Evolutionary conservation across 1,140 invertebrate species (phyloP).

Genomic region (Centruroides vittatus): DNA sequence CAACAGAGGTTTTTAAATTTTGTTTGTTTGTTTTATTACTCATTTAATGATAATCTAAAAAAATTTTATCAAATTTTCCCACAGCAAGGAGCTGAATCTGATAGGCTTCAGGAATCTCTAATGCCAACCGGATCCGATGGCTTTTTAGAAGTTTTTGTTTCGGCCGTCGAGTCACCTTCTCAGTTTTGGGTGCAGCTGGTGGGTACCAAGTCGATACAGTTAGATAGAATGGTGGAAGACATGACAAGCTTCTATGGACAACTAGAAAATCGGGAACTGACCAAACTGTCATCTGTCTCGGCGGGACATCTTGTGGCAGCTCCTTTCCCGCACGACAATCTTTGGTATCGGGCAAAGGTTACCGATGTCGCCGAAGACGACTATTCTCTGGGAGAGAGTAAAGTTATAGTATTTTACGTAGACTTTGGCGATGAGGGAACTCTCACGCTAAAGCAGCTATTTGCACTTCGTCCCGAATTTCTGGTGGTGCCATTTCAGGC

Average conservation of each 20-base stretch:
- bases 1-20: background rate
- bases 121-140: slow-evolving; percentile 29
- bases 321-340: slow-evolving; percentile 52
- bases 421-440: slow-evolving; percentile 65
- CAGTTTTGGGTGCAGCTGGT: slow-evolving; percentile 72
- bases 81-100: background rate
- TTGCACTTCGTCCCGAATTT: slow-evolving; percentile 54
- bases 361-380: slow-evolving; percentile 34
- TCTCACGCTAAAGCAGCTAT: slow-evolving; percentile 41
- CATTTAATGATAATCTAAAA: no score
- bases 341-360: slow-evolving; percentile 52
- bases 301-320: slow-evolving; percentile 62
- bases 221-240: slow-evolving; percentile 54
- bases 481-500: slow-evolving; percentile 55
- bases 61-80: background rate
- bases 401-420: slow-evolving; percentile 54
- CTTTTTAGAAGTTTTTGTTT: slow-evolving; percentile 62
- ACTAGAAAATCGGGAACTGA: slow-evolving; percentile 42
- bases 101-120: slow-evolving; percentile 15
- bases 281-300: slow-evolving; percentile 38
- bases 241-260: slow-evolving; percentile 63
- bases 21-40: no score
- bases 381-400: slow-evolving; percentile 24
- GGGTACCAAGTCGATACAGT: slow-evolving; percentile 45
- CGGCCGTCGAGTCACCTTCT: slow-evolving; percentile 56